Percentiles rank a stretch among this genome's conserved stretches.
Evolutionary conservation across 2,797 vertebrate genomes (phyloP).

Genomic region (Picus viridis): DNA sequence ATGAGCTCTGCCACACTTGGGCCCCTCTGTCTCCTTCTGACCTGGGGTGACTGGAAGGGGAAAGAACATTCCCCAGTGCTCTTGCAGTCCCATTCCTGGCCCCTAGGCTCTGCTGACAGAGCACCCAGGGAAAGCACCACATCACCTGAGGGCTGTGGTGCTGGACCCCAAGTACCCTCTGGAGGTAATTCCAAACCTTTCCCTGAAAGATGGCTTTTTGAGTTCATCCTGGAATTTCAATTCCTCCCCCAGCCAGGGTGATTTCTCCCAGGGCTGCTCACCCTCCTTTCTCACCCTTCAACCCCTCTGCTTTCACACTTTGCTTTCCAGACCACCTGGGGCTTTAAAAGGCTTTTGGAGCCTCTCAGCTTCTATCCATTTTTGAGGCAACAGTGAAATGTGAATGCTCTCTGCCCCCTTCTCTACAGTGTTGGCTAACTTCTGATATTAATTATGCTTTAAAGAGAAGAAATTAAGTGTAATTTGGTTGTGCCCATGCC

Average conservation of each 20-base stretch:
- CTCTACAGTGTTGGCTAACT: constrained; percentile 32
- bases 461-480: neutral
- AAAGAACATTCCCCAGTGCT: accelerated
- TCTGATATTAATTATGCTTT: constrained; percentile 51
- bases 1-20: neutral
- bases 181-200: neutral
- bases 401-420: constrained; percentile 3
- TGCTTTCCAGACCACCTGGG: constrained; percentile 46
- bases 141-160: neutral
- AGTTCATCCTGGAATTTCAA: neutral
- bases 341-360: constrained; percentile 69
- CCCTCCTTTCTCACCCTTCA: neutral
- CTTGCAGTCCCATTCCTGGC: neutral
- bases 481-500: neutral
- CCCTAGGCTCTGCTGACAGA: neutral
- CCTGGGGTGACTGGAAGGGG: accelerated
- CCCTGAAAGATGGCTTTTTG: neutral
- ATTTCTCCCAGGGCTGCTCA: neutral
- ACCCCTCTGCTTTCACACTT: neutral
- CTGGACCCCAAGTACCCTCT: neutral
- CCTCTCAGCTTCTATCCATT: constrained; percentile 69
- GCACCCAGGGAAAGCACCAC: neutral
- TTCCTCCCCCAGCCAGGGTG: neutral
- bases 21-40: neutral
- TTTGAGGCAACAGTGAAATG: constrained; percentile 48